Base-by-base conservation (phyloP, 30 jellyfish, hydroid and myxozoan genomes). In the Aurelia coerulea region DNA sequence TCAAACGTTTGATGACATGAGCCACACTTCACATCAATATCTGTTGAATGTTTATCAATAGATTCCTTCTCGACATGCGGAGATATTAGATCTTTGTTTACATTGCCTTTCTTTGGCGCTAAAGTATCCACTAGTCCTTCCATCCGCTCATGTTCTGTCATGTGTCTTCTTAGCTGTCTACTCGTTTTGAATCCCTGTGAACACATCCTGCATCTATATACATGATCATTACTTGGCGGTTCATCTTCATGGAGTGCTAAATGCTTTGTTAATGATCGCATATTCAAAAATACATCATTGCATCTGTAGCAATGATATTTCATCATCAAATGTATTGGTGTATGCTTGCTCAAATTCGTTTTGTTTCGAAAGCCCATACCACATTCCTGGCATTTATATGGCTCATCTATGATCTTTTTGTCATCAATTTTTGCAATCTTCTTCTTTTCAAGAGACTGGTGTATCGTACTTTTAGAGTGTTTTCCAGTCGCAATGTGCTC, bases 211-310 rank as follows among this genome's bases (percentile, higher is more conserved):
- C 93, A 87, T 15, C 94, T 84, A 41, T 62, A 76, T 8, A 74
- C 13, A 54, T 58, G 85, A 32, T 59, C 86, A 2, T 53, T 39
- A 17, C 34, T 62, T 0, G 82, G 86, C 2, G 78, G 69, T 14
- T 80, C 90, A 19, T 84, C 86, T 23, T 78, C 93, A 76, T 91
- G 98, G 10, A 79, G 56, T 53, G 86, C 76, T 42, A 91, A 65
- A 63, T 91, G 98, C 82, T 91, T 91, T 8, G 98, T 91, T 74
- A 91, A 67, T 18, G 96, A 77, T 19, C 98, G 60, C 93, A 91
- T 86, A 52, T 92, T 91, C 65, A 84, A 60, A 59, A 91, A 91
- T 23, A 74, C 85, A 53, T 91, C 98, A 29, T 67, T 77, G 56
- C 98, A 91, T 52, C 86, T 84, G 66, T 84, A 69, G 79, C 98